A percentile compares a stretch with the other conserved stretches of the same genome.
These are phyloP conservation scores for Coreius guichenoti DNA, from an alignment of 2,797 vertebrate species.

Conservation along the genomic window DNA sequence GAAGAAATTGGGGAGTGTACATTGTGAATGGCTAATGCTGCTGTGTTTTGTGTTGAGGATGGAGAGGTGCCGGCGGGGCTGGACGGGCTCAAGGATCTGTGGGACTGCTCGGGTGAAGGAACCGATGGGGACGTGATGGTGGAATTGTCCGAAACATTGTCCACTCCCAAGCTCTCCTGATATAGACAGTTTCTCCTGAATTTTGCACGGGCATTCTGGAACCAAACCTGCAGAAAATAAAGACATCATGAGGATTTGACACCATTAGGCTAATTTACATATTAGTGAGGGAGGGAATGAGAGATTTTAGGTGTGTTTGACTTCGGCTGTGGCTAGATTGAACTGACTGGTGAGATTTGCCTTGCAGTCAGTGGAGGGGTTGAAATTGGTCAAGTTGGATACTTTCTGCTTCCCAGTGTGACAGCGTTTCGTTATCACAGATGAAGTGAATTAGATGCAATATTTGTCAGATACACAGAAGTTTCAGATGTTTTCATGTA, in stretches of 20 bases:
- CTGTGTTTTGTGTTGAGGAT: not conserved
- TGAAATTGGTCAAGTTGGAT: not conserved
- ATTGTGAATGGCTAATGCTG: constrained; percentile 94
- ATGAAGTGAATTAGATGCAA: not conserved
- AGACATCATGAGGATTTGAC: constrained; percentile 57
- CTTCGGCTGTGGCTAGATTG: not conserved
- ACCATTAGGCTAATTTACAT: constrained; percentile 2
- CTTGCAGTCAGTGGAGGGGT: not conserved
- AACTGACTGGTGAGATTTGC: not conserved
- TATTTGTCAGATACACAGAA: not conserved
- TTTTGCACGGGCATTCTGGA: constrained; percentile 98
- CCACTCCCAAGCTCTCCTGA: constrained; percentile 93
- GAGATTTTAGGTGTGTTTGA: not conserved
- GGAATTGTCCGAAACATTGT: constrained; percentile 91
- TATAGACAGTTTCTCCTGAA: constrained; percentile 97
- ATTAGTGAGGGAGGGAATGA: not conserved
- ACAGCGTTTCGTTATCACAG: not conserved
- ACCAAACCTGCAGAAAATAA: constrained; percentile 89
- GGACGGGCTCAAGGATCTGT: constrained; percentile 95
- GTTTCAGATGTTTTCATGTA: not conserved
- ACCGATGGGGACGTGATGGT: constrained; percentile 92
- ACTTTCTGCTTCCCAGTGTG: not conserved
- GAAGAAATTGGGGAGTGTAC: constrained; percentile 96
- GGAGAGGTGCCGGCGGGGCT: constrained; percentile 88
- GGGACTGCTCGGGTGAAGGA: constrained; percentile 95